Percentiles rank a stretch among this genome's conserved stretches.
phyloP scores from a whole-genome alignment of 2,797 vertebrate species.

The Salarias fasciatus region DNA sequence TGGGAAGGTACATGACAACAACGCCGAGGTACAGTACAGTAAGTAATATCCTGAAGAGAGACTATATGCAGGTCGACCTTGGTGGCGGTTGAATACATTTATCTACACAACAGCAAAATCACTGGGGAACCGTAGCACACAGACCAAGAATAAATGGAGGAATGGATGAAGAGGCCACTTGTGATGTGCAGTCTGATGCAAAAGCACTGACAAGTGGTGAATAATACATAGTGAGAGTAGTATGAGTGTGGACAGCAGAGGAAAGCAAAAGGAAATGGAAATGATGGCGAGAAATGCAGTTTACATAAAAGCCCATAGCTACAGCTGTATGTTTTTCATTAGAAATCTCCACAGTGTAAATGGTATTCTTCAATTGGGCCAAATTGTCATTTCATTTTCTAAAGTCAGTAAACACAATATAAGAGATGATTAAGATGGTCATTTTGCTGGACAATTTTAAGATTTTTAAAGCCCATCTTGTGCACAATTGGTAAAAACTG shows the following conservation, averaged over 20 bases:
- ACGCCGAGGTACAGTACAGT: background rate
- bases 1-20: background rate
- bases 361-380: background rate
- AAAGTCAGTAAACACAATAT: no score
- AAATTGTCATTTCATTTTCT: background rate
- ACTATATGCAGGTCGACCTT: constrained; percentile 12
- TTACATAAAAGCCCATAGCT: background rate
- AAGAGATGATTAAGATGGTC: no score
- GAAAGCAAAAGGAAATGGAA: constrained; percentile 23
- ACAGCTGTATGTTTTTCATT: background rate
- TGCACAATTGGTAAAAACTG: no score
- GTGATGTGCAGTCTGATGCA: constrained; percentile 30
- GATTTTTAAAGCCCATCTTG: no score
- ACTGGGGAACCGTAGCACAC: background rate
- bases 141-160: constrained; percentile 20
- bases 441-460: no score
- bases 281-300: constrained; percentile 10
- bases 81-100: constrained; percentile 19
- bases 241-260: constrained; percentile 11
- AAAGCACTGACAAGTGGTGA: constrained; percentile 44
- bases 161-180: constrained; percentile 37
- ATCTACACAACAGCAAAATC: constrained; percentile 28
- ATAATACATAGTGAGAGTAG: constrained; percentile 50
- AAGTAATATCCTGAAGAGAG: constrained; percentile 11
- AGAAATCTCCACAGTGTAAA: background rate